phyloP scores from a whole-genome alignment of 2,113 vertebrate species.

The Cercopithecus mona region DNA sequence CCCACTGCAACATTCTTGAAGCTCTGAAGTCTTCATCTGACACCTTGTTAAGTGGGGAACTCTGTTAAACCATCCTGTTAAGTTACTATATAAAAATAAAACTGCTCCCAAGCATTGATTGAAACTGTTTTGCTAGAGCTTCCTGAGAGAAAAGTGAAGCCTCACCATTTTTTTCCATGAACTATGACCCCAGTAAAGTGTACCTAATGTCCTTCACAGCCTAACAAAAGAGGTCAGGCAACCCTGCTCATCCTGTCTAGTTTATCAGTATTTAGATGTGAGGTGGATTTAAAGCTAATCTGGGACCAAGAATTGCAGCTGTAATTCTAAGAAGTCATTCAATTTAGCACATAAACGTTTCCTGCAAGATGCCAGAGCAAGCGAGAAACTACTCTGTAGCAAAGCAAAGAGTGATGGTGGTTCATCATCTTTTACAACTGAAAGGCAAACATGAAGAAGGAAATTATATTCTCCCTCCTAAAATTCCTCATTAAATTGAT shows the following conservation, averaged over 20 bases:
- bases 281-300: conserved; percentile 27
- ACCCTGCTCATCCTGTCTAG: background rate
- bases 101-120: background rate
- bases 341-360: background rate
- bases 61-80: background rate
- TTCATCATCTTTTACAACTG: background rate
- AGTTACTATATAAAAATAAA: background rate
- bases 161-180: background rate
- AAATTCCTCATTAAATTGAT: background rate
- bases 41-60: background rate
- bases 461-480: background rate
- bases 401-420: background rate
- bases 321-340: background rate
- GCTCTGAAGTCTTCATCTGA: background rate
- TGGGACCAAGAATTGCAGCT: background rate
- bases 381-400: background rate
- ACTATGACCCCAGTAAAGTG: background rate
- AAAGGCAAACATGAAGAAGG: background rate
- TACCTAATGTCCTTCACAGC: background rate
- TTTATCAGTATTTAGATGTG: conserved; percentile 14
- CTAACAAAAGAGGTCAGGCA: background rate
- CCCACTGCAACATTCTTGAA: background rate
- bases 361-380: background rate
- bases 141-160: background rate
- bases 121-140: background rate